Evolutionary conservation across 2,797 vertebrate genomes (phyloP).

Genomic region (Syngnathus acus): DNA sequence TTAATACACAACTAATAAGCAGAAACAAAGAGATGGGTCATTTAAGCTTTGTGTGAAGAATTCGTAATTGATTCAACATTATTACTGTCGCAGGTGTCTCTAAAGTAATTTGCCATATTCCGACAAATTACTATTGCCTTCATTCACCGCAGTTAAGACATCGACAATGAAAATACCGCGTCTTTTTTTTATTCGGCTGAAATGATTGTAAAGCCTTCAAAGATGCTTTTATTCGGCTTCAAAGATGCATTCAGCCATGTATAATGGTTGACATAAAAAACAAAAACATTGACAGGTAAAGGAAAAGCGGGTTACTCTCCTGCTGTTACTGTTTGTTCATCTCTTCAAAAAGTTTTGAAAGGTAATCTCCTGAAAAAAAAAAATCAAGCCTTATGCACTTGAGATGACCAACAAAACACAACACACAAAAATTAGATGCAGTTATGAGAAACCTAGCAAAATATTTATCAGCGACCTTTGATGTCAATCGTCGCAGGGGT

Average conservation of each 20-base stretch:
- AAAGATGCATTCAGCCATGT: not conserved
- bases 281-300: not conserved
- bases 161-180: not conserved
- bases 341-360: not conserved
- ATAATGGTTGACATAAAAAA: not conserved
- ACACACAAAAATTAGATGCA: not conserved
- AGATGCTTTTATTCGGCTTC: not conserved
- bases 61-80: not conserved
- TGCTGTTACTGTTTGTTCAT: not conserved
- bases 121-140: not conserved
- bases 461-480: conserved; percentile 63
- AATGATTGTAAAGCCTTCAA: not conserved
- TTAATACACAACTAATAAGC: not conserved
- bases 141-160: not conserved
- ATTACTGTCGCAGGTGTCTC: not conserved
- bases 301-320: not conserved
- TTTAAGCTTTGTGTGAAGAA: not conserved
- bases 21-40: not conserved
- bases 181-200: not conserved
- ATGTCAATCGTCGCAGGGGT: conserved; percentile 55
- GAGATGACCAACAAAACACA: too few relatives aligned
- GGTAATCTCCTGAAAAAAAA: conserved; percentile 1
- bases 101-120: not conserved
- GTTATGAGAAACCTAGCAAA: not conserved
- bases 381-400: too few relatives aligned